Conservation (phyloP, 92 coral and sea anemone species). For the Paramuricea clavata region DNA sequence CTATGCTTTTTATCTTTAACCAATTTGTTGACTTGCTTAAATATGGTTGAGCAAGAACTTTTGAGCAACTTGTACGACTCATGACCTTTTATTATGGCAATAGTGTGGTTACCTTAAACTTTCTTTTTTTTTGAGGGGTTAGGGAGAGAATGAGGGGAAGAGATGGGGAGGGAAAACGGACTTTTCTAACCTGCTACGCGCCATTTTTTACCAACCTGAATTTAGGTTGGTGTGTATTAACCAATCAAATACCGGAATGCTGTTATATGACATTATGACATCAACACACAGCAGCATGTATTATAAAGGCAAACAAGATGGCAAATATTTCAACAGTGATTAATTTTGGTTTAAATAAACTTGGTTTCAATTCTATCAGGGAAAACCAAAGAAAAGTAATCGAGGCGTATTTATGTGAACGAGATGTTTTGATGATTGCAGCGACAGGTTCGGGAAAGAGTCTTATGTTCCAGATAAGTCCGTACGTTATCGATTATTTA, state of each 20-base stretch:
- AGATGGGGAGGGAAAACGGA: constrained; percentile 29
- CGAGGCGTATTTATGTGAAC: constrained; percentile 46
- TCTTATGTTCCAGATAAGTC: constrained; percentile 35
- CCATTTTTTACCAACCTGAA: constrained; percentile 52
- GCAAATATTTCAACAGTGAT: constrained; percentile 4
- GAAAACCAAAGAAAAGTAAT: constrained; percentile 57
- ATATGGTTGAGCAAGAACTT: constrained; percentile 63
- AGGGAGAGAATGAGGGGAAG: background rate
- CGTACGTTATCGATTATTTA: background rate
- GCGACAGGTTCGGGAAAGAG: constrained; percentile 64
- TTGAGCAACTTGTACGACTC: constrained; percentile 67
- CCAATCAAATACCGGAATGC: background rate
- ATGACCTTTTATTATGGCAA: constrained; percentile 64
- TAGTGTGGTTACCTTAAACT: constrained; percentile 47
- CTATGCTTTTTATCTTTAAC: background rate
- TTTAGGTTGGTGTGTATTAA: constrained; percentile 56
- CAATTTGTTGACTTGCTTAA: constrained; percentile 55
- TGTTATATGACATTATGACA: background rate
- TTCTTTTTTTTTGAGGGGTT: too few species aligned
- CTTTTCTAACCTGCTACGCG: constrained; percentile 46
- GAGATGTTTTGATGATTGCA: constrained; percentile 58
- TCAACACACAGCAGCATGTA: background rate
- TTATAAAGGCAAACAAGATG: background rate
- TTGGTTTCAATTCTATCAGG: constrained; percentile 43
- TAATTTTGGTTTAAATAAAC: constrained; percentile 40